A percentile compares a stretch with the other conserved stretches of the same genome.
phyloP scores from a whole-genome alignment of 2,797 vertebrate genomes.

The Uromys caudimaculatus region DNA sequence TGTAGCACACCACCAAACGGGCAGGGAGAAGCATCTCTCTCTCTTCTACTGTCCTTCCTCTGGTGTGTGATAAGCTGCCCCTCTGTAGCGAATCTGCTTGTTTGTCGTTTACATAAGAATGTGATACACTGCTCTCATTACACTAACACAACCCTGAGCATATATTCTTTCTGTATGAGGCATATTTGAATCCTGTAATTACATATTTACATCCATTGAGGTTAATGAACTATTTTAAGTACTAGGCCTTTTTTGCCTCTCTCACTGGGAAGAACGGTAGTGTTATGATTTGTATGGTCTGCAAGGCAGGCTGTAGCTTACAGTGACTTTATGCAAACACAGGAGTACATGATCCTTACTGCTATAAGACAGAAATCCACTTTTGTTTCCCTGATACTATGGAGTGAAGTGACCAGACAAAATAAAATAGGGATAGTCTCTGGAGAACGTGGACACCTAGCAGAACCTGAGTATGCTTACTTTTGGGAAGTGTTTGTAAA shows the following conservation, averaged over 20 bases:
- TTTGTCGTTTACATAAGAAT: neutral
- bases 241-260: neutral
- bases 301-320: neutral
- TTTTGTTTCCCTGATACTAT: neutral
- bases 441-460: no score
- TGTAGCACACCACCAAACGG: neutral
- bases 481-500: neutral
- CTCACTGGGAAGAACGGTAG: neutral
- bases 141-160: constrained; percentile 35
- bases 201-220: neutral
- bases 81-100: constrained; percentile 14
- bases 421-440: neutral
- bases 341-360: neutral
- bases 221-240: no score
- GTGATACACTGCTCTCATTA: neutral
- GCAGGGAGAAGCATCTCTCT: neutral
- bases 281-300: no score
- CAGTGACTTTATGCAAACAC: neutral
- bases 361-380: neutral
- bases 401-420: neutral
- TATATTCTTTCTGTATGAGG: neutral
- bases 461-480: neutral
- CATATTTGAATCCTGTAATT: constrained; percentile 37
- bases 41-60: constrained; percentile 13
- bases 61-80: constrained; percentile 22